Evolutionary conservation across 2,113 vertebrate genomes (phyloP).

Genomic region (Podilymbus podiceps): DNA sequence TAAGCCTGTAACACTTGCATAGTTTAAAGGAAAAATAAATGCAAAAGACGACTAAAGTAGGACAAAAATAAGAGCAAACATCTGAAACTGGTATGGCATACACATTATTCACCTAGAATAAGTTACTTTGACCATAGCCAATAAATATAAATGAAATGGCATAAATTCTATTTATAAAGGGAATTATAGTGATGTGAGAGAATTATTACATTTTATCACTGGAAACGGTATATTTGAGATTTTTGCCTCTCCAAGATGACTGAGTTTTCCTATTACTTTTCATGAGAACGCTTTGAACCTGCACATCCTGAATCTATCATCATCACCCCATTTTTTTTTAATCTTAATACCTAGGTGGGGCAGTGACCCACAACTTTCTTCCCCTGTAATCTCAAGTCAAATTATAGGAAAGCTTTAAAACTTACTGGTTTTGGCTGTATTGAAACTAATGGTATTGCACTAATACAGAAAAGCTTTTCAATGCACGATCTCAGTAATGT

Average conservation of each 20-base stretch:
- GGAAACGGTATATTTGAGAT: background rate
- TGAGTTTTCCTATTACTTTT: background rate
- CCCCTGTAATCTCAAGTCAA: background rate
- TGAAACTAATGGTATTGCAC: background rate
- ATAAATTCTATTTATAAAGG: slow-evolving; percentile 15
- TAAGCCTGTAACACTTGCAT: background rate
- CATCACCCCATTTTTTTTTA: background rate
- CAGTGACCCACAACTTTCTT: background rate
- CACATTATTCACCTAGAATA: background rate
- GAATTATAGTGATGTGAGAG: background rate
- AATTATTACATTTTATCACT: background rate
- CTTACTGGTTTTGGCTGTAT: background rate
- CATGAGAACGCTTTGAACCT: background rate
- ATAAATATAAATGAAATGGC: slow-evolving; percentile 6
- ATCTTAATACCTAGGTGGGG: background rate
- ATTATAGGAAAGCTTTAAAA: background rate
- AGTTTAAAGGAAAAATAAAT: background rate
- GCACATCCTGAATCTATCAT: background rate
- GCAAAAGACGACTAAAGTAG: background rate
- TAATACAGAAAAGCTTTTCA: background rate
- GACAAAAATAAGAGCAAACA: background rate
- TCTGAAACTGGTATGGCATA: background rate
- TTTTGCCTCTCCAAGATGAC: background rate
- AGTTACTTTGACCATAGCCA: slow-evolving; percentile 5
- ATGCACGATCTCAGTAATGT: background rate